Conservation (phyloP, 2,113 vertebrate genomes). For the Machaerirhynchus nigripectus region DNA sequence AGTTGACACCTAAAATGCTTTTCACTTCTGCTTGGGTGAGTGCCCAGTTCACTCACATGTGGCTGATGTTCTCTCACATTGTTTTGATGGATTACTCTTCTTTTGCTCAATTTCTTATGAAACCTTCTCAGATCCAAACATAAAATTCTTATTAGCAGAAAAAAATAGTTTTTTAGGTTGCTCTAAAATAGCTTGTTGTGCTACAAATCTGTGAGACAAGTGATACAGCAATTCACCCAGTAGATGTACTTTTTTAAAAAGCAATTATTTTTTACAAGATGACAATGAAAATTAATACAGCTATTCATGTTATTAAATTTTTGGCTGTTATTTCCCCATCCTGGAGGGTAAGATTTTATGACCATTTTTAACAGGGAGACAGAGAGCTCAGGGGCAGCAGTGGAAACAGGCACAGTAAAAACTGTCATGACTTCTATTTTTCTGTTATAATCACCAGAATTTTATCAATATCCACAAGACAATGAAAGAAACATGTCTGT, state of each 20-base stretch:
- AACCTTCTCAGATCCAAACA: not conserved
- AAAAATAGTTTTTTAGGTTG: not conserved
- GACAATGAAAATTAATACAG: not conserved
- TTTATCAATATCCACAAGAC: not conserved
- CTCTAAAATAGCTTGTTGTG: not conserved
- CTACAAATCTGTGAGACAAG: not conserved
- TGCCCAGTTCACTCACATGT: not conserved
- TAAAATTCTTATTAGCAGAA: not conserved
- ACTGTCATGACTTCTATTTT: not conserved
- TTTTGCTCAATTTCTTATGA: not conserved
- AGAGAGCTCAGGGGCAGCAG: not conserved
- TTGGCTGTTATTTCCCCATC: not conserved
- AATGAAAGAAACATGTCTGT: not conserved
- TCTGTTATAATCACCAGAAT: not conserved
- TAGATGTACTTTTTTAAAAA: not conserved
- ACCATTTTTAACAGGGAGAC: not conserved
- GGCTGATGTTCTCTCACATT: not conserved
- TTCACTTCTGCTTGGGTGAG: not conserved
- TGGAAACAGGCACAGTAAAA: not conserved
- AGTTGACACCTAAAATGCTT: not conserved
- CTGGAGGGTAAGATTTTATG: not conserved
- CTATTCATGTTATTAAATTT: not conserved
- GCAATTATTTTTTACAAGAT: not conserved
- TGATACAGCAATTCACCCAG: not conserved
- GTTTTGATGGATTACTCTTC: not conserved